Base-by-base conservation (phyloP, 2,113 vertebrate genomes). In the Ciconia boyciana region DNA sequence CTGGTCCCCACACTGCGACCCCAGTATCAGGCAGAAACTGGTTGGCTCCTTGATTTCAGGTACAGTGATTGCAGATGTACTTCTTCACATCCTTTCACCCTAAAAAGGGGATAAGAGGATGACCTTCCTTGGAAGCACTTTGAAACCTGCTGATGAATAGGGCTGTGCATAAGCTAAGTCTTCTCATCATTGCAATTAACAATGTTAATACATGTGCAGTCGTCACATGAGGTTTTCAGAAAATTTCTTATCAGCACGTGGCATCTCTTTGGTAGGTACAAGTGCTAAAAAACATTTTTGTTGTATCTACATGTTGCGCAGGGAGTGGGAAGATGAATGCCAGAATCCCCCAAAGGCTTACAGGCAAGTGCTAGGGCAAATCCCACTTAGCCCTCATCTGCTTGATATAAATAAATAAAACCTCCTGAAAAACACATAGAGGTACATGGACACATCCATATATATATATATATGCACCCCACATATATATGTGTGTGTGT, bases 301-400 rank as follows among this genome's bases (percentile, higher is more conserved):
- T 41, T n/a, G 2, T 43, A 52, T 11, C 17, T 43, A 32, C 6
- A 5, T 21, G 16, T 48, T 64, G 10, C 1, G 0, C 26, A 48
- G 36, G 13, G 57, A 60, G 17, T 26, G n/a, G 10, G 29, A 76
- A 72, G 58, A 43, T 51, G 9, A 51, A 29, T 18, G n/a, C 28
- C 65, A 68, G 49, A 91, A 91, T 83, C 19, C n/a, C 15, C 16
- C 26, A n/a, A 39, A 76, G n/a, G 15, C 16, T 83, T 69, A 28
- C 4, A 72, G 66, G 18, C 29, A 72, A 55, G 14, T 18, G 26
- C 19, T 29, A 25, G 3, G 13, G 8, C 31, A 74, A 89, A 87
- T 41, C 22, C 22, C n/a, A 64, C 10, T 46, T 17, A 71, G 19
- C 52, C 19, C 7, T 70, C 18, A 32, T 43, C n/a, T 89, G 25